phyloP scores from a whole-genome alignment of 2,113 vertebrate species.

The Bubo bubo region DNA sequence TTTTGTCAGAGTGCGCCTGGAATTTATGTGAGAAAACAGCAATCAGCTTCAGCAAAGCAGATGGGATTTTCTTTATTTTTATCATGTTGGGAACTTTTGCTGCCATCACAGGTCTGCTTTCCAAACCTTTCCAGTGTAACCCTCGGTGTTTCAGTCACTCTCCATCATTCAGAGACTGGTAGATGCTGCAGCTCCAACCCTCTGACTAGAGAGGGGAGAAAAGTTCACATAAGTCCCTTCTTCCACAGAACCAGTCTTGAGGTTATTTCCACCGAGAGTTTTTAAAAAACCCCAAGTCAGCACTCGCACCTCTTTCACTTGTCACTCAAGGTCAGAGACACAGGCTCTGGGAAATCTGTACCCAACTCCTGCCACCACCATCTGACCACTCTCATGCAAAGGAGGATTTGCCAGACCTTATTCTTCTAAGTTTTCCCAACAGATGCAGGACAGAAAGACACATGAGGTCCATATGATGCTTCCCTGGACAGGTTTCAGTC shows the following conservation, averaged over 20 bases:
- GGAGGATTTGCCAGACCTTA: not conserved
- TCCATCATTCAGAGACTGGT: not conserved
- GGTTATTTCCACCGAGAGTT: not conserved
- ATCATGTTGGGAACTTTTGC: not conserved
- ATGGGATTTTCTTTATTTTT: not conserved
- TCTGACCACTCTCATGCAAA: not conserved
- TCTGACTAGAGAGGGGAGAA: not conserved
- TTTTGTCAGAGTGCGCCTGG: slow-evolving; percentile 35
- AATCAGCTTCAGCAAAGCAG: slow-evolving; percentile 38
- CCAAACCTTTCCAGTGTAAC: not conserved
- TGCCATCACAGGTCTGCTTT: not conserved
- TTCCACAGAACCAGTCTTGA: not conserved
- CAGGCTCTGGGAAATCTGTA: not conserved
- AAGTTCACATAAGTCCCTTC: not conserved
- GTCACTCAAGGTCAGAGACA: not conserved
- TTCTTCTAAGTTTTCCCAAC: not conserved
- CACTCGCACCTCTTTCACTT: not conserved
- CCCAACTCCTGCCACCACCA: not conserved
- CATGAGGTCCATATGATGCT: rapidly evolving
- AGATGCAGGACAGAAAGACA: not conserved
- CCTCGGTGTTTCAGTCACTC: not conserved
- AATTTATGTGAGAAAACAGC: slow-evolving; percentile 53
- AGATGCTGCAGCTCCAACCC: rapidly evolving
- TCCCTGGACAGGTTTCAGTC: not conserved
- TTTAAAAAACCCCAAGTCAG: not conserved